Evolutionary conservation across 2,113 vertebrate genomes (phyloP).

Genomic region (Bungarus multicinctus): DNA sequence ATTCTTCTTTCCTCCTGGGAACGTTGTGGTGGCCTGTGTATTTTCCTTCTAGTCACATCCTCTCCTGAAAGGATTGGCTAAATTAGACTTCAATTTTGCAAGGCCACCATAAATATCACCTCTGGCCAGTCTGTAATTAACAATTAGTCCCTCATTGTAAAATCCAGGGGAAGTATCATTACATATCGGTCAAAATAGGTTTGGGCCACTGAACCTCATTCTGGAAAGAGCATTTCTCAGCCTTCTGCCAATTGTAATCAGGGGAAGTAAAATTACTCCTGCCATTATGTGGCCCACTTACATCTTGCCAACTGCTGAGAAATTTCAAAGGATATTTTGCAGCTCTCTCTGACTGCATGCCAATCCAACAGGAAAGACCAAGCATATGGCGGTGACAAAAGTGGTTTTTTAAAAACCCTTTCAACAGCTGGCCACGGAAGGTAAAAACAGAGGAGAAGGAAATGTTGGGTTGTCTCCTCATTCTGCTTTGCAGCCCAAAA

Average conservation of each 20-base stretch:
- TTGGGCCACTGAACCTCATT: constrained; percentile 60
- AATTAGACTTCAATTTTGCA: constrained; percentile 32
- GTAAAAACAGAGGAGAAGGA: constrained; percentile 21
- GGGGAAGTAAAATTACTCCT: constrained; percentile 64
- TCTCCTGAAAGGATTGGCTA: background rate
- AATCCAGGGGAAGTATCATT: constrained; percentile 65
- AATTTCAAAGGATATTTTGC: constrained; percentile 56
- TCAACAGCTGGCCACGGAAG: constrained; percentile 46
- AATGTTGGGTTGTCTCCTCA: constrained; percentile 36
- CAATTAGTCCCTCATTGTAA: constrained; percentile 70
- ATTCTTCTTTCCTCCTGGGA: background rate
- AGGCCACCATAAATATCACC: constrained; percentile 26
- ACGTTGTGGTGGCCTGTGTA: background rate
- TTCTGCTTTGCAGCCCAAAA: constrained; percentile 21
- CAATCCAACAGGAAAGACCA: constrained; percentile 53
- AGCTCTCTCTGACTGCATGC: constrained; percentile 28
- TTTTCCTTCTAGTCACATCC: background rate
- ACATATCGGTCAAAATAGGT: constrained; percentile 61
- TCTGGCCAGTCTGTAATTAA: constrained; percentile 61
- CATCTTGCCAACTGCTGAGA: constrained; percentile 62
- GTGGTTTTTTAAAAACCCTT: constrained; percentile 53
- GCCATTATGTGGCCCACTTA: constrained; percentile 63
- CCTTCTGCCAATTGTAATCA: constrained; percentile 64
- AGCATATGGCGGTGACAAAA: constrained; percentile 37
- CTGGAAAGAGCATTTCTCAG: constrained; percentile 64